Percentiles rank a stretch among this genome's conserved stretches.
phyloP scores from a whole-genome alignment of 2,888 invertebrate species.

The Adela reaumurella region DNA sequence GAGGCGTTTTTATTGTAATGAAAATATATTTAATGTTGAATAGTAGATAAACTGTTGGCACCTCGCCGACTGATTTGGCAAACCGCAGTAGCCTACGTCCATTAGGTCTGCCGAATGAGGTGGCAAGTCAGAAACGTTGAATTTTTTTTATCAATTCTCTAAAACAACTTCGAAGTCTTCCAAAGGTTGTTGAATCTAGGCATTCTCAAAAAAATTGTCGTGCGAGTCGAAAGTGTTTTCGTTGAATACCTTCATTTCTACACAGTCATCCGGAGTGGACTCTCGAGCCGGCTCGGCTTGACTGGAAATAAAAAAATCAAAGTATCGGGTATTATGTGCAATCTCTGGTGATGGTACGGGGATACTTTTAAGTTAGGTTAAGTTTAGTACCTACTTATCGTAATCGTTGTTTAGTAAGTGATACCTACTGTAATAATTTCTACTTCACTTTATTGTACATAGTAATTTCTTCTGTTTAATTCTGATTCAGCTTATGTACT shows the following conservation, averaged over 20 bases:
- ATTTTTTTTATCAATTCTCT: too few relatives aligned
- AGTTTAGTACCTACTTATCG: conserved; percentile 20
- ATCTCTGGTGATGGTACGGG: conserved; percentile 71
- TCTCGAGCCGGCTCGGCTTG: conserved; percentile 34
- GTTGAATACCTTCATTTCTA: conserved; percentile 52
- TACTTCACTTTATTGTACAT: not conserved
- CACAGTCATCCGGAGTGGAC: conserved; percentile 35
- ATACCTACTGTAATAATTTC: not conserved
- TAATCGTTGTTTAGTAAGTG: not conserved
- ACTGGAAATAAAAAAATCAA: conserved; percentile 57
- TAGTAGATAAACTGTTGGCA: not conserved
- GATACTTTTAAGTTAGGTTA: conserved; percentile 33
- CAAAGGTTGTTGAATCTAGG: too few relatives aligned
- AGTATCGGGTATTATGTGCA: conserved; percentile 83
- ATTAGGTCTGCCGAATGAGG: too few relatives aligned
- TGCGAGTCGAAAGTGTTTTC: too few relatives aligned
- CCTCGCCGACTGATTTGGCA: too few relatives aligned
- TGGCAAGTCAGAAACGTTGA: too few relatives aligned
- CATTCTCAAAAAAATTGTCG: too few relatives aligned
- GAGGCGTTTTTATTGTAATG: not conserved
- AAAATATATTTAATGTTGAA: conserved; percentile 2
- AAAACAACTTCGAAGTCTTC: too few relatives aligned
- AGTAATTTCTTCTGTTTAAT: not conserved
- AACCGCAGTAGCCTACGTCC: too few relatives aligned
- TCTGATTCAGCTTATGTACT: not conserved